These are phyloP conservation scores for Coleophora flavipennella DNA, from an alignment of 2,888 invertebrate genomes.

Conservation along the genomic window DNA sequence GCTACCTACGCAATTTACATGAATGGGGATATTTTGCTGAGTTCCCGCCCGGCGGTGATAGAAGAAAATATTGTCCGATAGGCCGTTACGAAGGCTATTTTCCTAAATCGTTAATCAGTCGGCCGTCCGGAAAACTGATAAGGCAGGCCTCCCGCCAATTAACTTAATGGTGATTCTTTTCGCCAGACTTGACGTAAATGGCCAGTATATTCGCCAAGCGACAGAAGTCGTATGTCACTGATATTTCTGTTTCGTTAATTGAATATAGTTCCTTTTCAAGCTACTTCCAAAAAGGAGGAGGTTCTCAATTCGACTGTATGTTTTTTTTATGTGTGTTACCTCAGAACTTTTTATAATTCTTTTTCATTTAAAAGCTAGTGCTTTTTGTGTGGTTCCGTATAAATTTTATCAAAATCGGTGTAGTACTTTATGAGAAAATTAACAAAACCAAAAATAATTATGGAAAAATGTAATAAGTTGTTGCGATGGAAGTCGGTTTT, in stretches of 20 bases:
- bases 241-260: conserved; percentile 28
- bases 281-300: too few relatives aligned
- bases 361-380: too few relatives aligned
- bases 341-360: too few relatives aligned
- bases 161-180: conserved; percentile 63
- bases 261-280: conserved; percentile 9
- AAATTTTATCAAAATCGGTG: too few relatives aligned
- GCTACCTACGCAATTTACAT: conserved; percentile 2
- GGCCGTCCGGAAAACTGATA: conserved; percentile 61
- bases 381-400: too few relatives aligned
- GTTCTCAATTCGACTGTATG: too few relatives aligned
- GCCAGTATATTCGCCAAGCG: conserved; percentile 15
- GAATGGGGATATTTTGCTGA: conserved; percentile 12
- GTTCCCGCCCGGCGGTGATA: conserved; percentile 8
- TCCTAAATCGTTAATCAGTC: conserved; percentile 64
- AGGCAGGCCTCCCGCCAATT: conserved; percentile 59
- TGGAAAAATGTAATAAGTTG: too few relatives aligned
- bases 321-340: too few relatives aligned
- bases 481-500: too few relatives aligned
- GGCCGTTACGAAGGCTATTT: conserved; percentile 45
- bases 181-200: conserved; percentile 32
- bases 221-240: conserved; percentile 14
- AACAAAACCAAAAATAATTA: too few relatives aligned
- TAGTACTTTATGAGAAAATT: too few relatives aligned
- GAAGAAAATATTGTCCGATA: conserved; percentile 36